Evolutionary conservation across 2,888 invertebrate genomes (phyloP).

Genomic region (Elmis aenea): DNA sequence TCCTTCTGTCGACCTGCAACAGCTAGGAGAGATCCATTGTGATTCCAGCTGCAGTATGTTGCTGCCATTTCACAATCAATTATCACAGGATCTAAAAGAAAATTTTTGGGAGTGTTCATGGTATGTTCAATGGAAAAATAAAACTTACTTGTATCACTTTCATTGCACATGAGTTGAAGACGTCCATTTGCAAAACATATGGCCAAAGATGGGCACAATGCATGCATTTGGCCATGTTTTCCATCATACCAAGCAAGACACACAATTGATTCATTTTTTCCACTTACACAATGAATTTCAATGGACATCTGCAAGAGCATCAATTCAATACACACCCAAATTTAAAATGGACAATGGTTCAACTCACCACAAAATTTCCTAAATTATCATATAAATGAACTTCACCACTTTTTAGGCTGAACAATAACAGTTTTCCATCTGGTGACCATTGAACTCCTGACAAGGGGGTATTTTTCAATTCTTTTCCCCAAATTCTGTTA

Average conservation of each 20-base stretch:
- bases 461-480: conserved; percentile 79
- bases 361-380: conserved; percentile 68
- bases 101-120: too few relatives aligned
- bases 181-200: conserved; percentile 86
- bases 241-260: conserved; percentile 87
- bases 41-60: conserved; percentile 87
- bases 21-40: conserved; percentile 84
- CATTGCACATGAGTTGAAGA: conserved; percentile 83
- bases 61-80: conserved; percentile 79
- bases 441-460: conserved; percentile 95
- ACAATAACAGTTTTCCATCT: conserved; percentile 82
- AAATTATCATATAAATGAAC: conserved; percentile 92
- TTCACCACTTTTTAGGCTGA: conserved; percentile 87
- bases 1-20: conserved; percentile 68
- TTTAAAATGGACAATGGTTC: too few relatives aligned
- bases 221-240: conserved; percentile 62
- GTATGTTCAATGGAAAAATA: conserved; percentile 2
- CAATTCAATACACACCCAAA: not conserved
- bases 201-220: conserved; percentile 68
- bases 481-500: conserved; percentile 97
- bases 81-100: conserved; percentile 66
- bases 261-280: conserved; percentile 52
- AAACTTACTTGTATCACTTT: conserved; percentile 72
- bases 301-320: conserved; percentile 65
- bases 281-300: conserved; percentile 54